Evolutionary conservation across 2,797 vertebrate species (phyloP), one percentile per base, ranked within the genome.

Genomic region (Oreortyx pictus): DNA sequence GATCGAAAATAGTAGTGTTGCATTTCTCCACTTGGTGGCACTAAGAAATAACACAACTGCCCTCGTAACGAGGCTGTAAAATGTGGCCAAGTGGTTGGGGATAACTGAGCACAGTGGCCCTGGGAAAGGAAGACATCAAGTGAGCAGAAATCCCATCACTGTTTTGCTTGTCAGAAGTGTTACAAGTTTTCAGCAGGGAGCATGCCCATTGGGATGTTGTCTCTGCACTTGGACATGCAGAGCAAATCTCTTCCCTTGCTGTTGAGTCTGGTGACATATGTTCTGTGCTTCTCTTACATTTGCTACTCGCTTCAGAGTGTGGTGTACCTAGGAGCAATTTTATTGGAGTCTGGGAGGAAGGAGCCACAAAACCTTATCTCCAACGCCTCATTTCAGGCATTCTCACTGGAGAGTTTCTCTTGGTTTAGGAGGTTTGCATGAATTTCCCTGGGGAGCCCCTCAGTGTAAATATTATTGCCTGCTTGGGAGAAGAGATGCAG

Each of bases 1-100:
- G 1, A 5, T 7, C 0, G 24, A 23, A 79, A 68, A 7, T 1
- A 35, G 39, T 3, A 14, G 27, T 86, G 13, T 88, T 64, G 54
- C 49, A 57, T 66, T 77, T 13, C 39, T 80, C 96, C 97, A 72
- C 97, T 94, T 97, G 97, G 95, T 97, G 97, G 97, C 97, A 95
- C 96, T 91, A 95, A 86, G 87, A 80, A 97, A 92, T 95, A 97
- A 96, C 92, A 60, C 46, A 91, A 94, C 43, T 13, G 44, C n/a
- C 31, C 44, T 71, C 18, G 6, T 33, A 23, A 6, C 5, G 7
- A 1, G 9, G 49, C 59, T 15, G 61, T 47, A 6, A 54, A 62
- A 29, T 22, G 2, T 0, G 72, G 41, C 50, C 67, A 24, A 37
- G 50, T 1, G 46, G 33, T 12, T 23, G 31, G 27, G 37, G 68